A percentile compares a stretch with the other conserved stretches of the same genome.
Conservation (phyloP, 2,113 vertebrate genomes). For the Vidua chalybeata region DNA sequence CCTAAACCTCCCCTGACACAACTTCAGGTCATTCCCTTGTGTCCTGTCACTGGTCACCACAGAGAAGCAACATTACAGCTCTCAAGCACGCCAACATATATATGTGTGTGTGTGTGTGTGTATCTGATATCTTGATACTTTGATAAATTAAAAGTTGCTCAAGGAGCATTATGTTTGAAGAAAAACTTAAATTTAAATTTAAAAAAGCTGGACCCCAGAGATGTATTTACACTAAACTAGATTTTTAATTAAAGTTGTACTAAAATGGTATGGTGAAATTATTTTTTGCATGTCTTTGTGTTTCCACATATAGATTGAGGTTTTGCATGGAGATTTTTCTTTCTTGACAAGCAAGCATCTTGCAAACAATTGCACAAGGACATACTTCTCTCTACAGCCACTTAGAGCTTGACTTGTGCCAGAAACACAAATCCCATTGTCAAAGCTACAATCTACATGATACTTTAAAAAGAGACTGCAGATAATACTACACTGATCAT, state of each 20-base stretch:
- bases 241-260: background rate
- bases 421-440: background rate
- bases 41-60: background rate
- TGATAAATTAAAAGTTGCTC: background rate
- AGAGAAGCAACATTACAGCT: background rate
- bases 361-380: background rate
- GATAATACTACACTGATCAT: background rate
- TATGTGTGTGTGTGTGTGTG: background rate
- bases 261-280: fast-evolving
- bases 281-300: background rate
- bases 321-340: background rate
- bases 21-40: fast-evolving
- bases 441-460: background rate
- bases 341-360: background rate
- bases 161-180: background rate
- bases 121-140: background rate
- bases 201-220: background rate
- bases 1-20: background rate
- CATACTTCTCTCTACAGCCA: background rate
- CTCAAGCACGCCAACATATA: background rate
- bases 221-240: background rate
- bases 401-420: background rate
- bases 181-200: background rate
- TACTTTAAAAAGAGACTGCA: background rate
- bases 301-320: background rate